A percentile compares a stretch with the other conserved stretches of the same genome.
phyloP scores from a whole-genome alignment of 92 coral and sea anemone genomes.

The Blastomussa wellsi region DNA sequence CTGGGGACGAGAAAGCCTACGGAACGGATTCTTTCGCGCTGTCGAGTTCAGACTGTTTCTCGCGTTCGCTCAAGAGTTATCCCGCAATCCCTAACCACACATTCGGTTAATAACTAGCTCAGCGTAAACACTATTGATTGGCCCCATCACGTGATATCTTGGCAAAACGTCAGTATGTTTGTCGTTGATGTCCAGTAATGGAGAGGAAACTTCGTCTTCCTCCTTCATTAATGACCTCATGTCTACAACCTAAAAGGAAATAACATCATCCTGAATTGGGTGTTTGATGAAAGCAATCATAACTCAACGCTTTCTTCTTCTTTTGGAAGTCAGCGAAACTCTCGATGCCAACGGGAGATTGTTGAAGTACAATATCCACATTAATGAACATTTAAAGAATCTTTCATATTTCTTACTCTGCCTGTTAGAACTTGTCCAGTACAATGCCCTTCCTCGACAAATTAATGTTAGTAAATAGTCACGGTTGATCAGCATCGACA shows the following conservation, averaged over 20 bases:
- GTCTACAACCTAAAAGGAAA: constrained; percentile 63
- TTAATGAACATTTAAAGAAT: neutral
- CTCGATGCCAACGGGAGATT: neutral
- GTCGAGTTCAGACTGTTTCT: too few species aligned
- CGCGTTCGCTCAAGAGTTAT: too few species aligned
- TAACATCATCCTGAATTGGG: neutral
- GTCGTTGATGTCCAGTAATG: constrained; percentile 27
- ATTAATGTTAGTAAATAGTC: too few species aligned
- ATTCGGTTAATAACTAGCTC: constrained; percentile 72
- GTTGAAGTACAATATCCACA: too few species aligned
- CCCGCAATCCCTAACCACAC: constrained; percentile 78
- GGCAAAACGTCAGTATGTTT: constrained; percentile 29
- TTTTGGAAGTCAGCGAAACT: neutral
- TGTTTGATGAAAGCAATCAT: neutral
- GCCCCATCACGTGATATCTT: constrained; percentile 81
- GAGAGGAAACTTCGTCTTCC: constrained; percentile 41
- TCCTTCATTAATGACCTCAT: constrained; percentile 50
- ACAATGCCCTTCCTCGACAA: neutral
- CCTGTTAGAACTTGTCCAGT: neutral
- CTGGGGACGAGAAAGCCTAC: too few species aligned
- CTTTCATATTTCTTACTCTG: neutral
- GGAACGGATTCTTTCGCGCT: too few species aligned
- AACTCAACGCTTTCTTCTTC: neutral
- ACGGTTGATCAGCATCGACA: too few species aligned
- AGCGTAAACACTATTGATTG: constrained; percentile 75